Evolutionary conservation across 2,888 invertebrate species (phyloP).

Genomic region (Ichneumon xanthorius): DNA sequence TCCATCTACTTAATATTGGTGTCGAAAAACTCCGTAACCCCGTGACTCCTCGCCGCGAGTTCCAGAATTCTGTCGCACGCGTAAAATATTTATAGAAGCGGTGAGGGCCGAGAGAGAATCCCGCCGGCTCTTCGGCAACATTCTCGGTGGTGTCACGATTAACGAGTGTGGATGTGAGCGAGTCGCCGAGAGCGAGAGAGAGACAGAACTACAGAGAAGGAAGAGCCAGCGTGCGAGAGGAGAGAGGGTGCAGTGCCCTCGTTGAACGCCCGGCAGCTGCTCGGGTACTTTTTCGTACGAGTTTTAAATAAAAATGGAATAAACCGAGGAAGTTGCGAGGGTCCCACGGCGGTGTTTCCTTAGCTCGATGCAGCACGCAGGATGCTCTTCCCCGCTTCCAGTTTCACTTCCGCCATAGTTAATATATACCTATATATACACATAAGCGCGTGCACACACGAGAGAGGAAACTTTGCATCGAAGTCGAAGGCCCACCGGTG

Average conservation of each 20-base stretch:
- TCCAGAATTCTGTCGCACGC: slow-evolving; percentile 31
- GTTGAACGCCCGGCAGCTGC: slow-evolving; percentile 27
- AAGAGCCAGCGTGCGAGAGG: neutral
- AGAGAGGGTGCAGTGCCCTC: slow-evolving; percentile 31
- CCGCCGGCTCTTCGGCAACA: slow-evolving; percentile 12
- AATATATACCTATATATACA: neutral
- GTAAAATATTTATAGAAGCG: neutral
- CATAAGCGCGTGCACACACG: neutral
- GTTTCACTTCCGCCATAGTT: slow-evolving; percentile 26
- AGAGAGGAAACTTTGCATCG: slow-evolving; percentile 19
- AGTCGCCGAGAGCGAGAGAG: neutral
- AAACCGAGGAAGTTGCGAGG: slow-evolving; percentile 5
- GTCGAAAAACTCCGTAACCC: neutral
- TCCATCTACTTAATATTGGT: neutral
- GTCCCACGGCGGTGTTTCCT: slow-evolving; percentile 9
- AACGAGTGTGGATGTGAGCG: slow-evolving; percentile 26
- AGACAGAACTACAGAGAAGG: neutral
- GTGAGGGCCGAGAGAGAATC: slow-evolving; percentile 23
- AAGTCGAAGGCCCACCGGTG: neutral
- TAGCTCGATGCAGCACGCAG: slow-evolving; percentile 20
- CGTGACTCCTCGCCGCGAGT: neutral
- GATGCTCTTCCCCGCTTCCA: slow-evolving; percentile 32
- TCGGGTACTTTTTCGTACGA: slow-evolving; percentile 30
- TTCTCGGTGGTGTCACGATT: slow-evolving; percentile 35
- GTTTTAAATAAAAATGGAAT: neutral